Percentiles rank a stretch among this genome's conserved stretches.
phyloP scores from a whole-genome alignment of 2,888 invertebrate species.

The Thereva nobilitata region DNA sequence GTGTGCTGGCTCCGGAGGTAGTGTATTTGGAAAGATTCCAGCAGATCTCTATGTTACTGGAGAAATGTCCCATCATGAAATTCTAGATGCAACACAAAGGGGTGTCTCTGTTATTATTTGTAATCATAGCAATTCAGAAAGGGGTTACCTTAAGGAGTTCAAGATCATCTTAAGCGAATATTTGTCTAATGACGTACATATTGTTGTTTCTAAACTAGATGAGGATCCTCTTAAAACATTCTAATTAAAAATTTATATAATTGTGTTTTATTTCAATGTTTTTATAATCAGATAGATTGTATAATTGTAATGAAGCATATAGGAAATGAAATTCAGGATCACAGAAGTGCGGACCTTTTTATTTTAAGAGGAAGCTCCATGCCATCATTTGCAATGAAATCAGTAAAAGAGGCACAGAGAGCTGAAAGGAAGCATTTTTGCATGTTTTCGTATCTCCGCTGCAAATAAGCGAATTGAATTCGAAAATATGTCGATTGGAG shows the following conservation, averaged over 20 bases:
- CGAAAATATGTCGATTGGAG: too few species aligned
- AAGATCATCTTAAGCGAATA: conserved; percentile 52
- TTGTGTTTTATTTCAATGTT: too few species aligned
- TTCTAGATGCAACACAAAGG: conserved; percentile 81
- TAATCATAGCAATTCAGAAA: conserved; percentile 92
- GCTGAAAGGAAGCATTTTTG: too few species aligned
- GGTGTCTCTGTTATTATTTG: conserved; percentile 82
- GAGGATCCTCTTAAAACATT: conserved; percentile 76
- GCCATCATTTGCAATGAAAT: too few species aligned
- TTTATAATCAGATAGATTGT: too few species aligned
- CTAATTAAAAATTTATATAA: conserved; percentile 10
- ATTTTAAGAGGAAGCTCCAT: too few species aligned
- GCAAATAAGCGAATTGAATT: too few species aligned
- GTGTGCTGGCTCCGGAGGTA: conserved; percentile 88
- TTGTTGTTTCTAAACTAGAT: conserved; percentile 74
- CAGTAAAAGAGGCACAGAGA: too few species aligned
- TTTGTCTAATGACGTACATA: conserved; percentile 60
- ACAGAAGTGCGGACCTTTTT: too few species aligned
- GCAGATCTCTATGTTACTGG: conserved; percentile 86
- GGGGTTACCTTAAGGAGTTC: conserved; percentile 78
- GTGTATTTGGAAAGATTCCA: conserved; percentile 70
- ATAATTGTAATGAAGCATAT: too few species aligned
- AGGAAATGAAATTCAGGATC: too few species aligned
- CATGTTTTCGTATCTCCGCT: too few species aligned
- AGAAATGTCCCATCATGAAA: conserved; percentile 95